Percentiles rank a stretch among this genome's conserved stretches.
phyloP scores from a whole-genome alignment of 2,797 vertebrate species.

The Gephyroberyx darwinii region DNA sequence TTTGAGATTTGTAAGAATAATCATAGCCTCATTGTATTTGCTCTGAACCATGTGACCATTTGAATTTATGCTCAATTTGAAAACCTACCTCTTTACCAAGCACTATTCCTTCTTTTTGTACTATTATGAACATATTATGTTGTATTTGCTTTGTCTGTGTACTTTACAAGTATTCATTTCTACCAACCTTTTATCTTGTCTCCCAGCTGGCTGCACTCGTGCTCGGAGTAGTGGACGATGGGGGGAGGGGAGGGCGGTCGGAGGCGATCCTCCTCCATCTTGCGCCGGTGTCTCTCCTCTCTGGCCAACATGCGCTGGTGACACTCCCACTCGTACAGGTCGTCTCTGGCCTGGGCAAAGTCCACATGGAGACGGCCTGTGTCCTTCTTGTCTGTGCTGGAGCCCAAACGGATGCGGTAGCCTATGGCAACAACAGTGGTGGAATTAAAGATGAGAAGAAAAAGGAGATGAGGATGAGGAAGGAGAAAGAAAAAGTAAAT shows the following conservation, averaged over 20 bases:
- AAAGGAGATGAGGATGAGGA: background rate
- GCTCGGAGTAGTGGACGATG: slow-evolving; percentile 94
- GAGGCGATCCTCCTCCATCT: slow-evolving; percentile 90
- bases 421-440: slow-evolving; percentile 71
- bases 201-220: slow-evolving; percentile 90
- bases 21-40: background rate
- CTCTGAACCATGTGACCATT: background rate
- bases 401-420: slow-evolving; percentile 92
- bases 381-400: slow-evolving; percentile 97
- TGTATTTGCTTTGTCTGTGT: background rate
- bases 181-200: slow-evolving; percentile 92
- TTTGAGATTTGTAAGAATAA: slow-evolving; percentile 13
- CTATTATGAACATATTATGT: background rate
- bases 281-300: slow-evolving; percentile 91
- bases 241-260: slow-evolving; percentile 91
- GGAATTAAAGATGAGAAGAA: background rate
- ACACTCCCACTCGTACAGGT: slow-evolving; percentile 97
- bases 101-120: background rate
- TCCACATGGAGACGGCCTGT: slow-evolving; percentile 93
- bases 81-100: background rate
- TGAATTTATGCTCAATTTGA: background rate
- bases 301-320: slow-evolving; percentile 92
- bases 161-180: background rate
- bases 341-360: slow-evolving; percentile 94
- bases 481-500: background rate